Evolutionary conservation across 2,888 invertebrate genomes (phyloP), one percentile per base, ranked within the genome.

Genomic region (Abrostola tripartita): DNA sequence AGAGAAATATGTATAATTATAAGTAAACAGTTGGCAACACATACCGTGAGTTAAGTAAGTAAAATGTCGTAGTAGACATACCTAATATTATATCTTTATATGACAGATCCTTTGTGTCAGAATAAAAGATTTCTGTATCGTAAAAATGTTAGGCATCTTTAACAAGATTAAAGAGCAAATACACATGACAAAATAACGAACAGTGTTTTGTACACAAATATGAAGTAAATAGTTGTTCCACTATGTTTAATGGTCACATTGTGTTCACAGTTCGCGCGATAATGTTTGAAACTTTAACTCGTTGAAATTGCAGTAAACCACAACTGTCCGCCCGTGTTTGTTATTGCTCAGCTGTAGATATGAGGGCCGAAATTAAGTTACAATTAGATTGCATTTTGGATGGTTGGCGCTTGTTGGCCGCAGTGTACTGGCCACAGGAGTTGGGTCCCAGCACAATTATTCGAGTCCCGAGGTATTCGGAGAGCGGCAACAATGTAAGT

Each of bases 151-250:
- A 61, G 70, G 61, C 52, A 59, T 49, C 53, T 53, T 67, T 61
- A 60, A 68, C 72, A 61, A 76, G 63, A 72, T 76, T 72, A 68
- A 68, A 76, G 59, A 52, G 47, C 66, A 61, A 68, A 63, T 71
- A 75, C 61, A 76, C 61, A 62, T 72, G 68, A 60, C 72, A 57
- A 52, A 56, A 66, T 71, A 49, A 76, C 59, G 59, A 67, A 78
- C 62, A 61, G 52, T 74, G 62, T 67, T 47, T 60, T 65, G 63
- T 24, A 56, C 65, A 62, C 49, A 61, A 52, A 64, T 50, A 63
- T 50, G 49, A 73, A 61, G 50, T 60, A 52, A 57, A 56, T 50
- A 59, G 52, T 64, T 69, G 38, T 47, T 35, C 11, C 42, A 36
- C 24, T 37, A 37, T 44, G 36, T 41, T 42, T 52, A 24, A 40